Base-by-base conservation (phyloP, 2,797 vertebrate species). In the Alfaro cultratus region DNA sequence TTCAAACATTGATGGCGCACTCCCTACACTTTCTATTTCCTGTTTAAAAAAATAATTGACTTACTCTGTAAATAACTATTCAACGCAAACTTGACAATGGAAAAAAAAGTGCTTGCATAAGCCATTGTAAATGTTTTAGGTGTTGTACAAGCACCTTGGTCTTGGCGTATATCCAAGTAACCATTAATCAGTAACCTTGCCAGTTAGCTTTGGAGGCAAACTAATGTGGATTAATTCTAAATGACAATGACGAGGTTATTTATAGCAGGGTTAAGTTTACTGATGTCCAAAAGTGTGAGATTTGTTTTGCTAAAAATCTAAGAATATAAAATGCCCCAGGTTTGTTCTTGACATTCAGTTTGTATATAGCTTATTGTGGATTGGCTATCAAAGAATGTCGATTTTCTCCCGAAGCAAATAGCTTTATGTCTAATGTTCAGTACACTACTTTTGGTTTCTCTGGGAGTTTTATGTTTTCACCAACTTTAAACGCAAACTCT, bases 401-500 rank as follows among this genome's bases (percentile, higher is more conserved):
- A 70, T 80, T 72, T 74, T 7, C 12, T 73, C n/a, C 16, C 39
- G 15, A 13, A 49, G 23, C 23, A 74, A 41, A 43, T 41, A 21
- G 12, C 36, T 68, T 68, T 39, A 23, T 41, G 26, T 73, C 13
- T 45, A 60, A 26, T 16, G 18, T 80, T 34, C 18, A 34, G 53
- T 43, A 47, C 53, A 11, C 2, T 47, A 21, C 23, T 18, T 45
- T 71, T 57, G 29, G 26, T 73, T 73, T 73, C 39, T 73, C 15
- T 12, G 57, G 53, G 41, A 82, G 9, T 23, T 45, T 43, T 60
- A 16, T 31, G 39, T 46, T 60, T 77, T 80, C 70, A 67, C 9
- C 68, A 84, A 75, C 76, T 73, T 89, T 74, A 73, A 86, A 88
- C 41, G 72, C 15, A 29, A 12, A 74, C 31, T 81, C 11, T 83